Evolutionary conservation across 2,797 vertebrate genomes (phyloP).

Genomic region (Nasua narica): DNA sequence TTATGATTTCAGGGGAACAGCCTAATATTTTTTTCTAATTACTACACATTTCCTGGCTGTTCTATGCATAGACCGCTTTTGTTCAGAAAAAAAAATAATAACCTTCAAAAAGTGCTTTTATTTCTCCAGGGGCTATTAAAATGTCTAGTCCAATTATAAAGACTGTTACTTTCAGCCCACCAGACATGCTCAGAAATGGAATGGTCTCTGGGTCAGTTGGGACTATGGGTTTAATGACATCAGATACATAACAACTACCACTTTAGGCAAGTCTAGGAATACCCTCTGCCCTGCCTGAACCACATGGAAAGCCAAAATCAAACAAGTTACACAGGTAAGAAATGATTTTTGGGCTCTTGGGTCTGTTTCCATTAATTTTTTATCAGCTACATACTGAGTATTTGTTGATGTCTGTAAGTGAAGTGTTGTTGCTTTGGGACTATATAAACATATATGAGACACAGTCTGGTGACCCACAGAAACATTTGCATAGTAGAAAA

Average conservation of each 20-base stretch:
- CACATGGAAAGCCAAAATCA: neutral
- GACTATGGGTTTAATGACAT: neutral
- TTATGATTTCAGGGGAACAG: neutral
- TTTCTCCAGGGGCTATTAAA: conserved; percentile 21
- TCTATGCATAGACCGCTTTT: neutral
- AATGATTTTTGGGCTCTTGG: neutral
- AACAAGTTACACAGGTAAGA: neutral
- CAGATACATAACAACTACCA: neutral
- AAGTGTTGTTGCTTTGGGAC: neutral
- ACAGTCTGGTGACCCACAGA: neutral
- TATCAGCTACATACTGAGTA: conserved; percentile 16
- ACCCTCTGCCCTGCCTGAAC: neutral
- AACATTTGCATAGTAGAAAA: neutral
- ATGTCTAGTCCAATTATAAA: conserved; percentile 16
- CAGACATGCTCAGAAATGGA: neutral
- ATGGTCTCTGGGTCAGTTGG: neutral
- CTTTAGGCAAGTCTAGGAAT: neutral
- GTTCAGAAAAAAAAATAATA: neutral
- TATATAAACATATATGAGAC: neutral
- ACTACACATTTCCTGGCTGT: neutral
- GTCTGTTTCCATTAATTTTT: conserved; percentile 39
- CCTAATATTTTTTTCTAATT: conserved; percentile 13
- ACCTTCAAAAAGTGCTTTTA: conserved; percentile 19
- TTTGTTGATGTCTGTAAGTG: neutral
- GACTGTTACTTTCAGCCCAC: conserved; percentile 22